A percentile compares a stretch with the other conserved stretches of the same genome.
Evolutionary conservation across 2,113 vertebrate genomes (phyloP).

Genomic region (Bubo bubo): DNA sequence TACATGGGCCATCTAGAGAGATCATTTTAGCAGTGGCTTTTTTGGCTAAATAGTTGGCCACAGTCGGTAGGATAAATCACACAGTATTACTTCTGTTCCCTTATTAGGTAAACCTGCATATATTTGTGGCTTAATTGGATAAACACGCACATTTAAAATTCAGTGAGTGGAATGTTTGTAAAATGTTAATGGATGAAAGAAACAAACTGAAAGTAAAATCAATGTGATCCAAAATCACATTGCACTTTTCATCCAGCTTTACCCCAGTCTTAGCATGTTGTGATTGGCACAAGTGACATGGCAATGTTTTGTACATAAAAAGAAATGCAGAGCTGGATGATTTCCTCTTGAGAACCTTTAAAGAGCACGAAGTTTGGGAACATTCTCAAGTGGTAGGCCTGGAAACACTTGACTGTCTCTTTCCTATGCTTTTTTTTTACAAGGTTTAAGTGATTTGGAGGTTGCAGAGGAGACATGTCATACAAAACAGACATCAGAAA

Average conservation of each 20-base stretch:
- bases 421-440: neutral
- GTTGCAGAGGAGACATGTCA: neutral
- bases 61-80: neutral
- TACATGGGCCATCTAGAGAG: neutral
- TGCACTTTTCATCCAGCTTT: neutral
- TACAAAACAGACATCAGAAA: constrained; percentile 21
- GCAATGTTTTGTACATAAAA: neutral
- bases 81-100: neutral
- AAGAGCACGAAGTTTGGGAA: neutral
- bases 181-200: neutral
- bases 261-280: neutral
- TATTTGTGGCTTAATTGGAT: neutral
- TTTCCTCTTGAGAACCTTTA: neutral
- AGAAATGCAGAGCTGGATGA: neutral
- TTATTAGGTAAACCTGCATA: neutral
- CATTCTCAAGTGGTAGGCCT: neutral
- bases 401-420: neutral
- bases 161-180: neutral
- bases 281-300: neutral
- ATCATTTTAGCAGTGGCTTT: neutral
- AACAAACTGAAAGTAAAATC: neutral
- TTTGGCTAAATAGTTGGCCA: neutral
- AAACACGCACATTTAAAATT: neutral
- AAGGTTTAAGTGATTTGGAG: neutral
- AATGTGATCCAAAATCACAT: neutral